Evolutionary conservation across 2,113 vertebrate species (phyloP).

Genomic region (Osmerus eperlanus): DNA sequence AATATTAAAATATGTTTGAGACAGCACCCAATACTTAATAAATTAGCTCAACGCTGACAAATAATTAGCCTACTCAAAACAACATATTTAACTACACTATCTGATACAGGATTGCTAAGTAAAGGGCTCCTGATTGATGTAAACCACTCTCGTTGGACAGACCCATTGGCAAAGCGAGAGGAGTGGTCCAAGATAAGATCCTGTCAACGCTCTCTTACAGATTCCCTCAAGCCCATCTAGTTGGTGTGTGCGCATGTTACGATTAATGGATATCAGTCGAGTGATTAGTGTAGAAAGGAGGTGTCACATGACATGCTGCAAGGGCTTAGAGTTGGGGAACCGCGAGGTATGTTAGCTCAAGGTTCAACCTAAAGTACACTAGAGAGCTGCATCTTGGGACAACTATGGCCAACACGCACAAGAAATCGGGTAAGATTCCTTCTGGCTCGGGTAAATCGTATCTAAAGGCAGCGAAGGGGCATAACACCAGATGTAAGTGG

Average conservation of each 20-base stretch:
- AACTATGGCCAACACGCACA: conserved; percentile 61
- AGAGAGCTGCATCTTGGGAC: conserved; percentile 16
- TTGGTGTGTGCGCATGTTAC: neutral
- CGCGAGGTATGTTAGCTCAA: neutral
- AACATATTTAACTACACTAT: too few relatives aligned
- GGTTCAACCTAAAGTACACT: conserved; percentile 10
- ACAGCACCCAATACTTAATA: too few relatives aligned
- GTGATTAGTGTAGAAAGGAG: conserved; percentile 50
- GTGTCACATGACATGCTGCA: conserved; percentile 56
- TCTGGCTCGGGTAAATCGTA: too few relatives aligned
- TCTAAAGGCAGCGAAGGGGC: neutral
- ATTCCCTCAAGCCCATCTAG: neutral
- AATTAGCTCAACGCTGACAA: too few relatives aligned
- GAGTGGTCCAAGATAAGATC: too few relatives aligned
- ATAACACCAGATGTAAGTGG: conserved; percentile 3
- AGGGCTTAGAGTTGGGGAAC: neutral
- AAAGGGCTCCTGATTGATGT: too few relatives aligned
- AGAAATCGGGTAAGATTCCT: conserved; percentile 61
- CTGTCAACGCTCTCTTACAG: neutral
- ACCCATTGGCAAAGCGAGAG: too few relatives aligned
- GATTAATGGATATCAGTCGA: conserved; percentile 27
- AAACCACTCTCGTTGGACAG: too few relatives aligned
- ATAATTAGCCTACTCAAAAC: too few relatives aligned
- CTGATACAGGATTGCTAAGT: too few relatives aligned
- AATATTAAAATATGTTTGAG: too few relatives aligned